Conservation (phyloP, 1,140 invertebrate genomes). For the Ceratoteleas bidentatus region DNA sequence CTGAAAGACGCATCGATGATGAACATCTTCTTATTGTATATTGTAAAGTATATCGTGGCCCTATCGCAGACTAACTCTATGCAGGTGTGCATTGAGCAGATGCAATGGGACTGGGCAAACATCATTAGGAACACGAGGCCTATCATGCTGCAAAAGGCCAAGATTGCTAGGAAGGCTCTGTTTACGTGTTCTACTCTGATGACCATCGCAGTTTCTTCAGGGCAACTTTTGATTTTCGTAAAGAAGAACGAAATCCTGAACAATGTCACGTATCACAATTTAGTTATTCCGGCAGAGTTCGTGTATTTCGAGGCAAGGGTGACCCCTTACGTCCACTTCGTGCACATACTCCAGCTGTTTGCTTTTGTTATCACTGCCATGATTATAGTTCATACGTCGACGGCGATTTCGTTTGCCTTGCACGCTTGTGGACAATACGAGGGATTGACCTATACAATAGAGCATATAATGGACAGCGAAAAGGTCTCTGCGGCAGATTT, state of each 20-base stretch:
- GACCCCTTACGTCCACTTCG: constrained; percentile 19
- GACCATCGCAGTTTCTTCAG: constrained; percentile 1
- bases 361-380: not conserved
- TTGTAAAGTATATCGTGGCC: constrained; percentile 5
- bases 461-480: constrained; percentile 1
- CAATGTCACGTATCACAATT: constrained; percentile 20
- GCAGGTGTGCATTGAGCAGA: constrained; percentile 13
- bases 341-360: not conserved
- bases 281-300: constrained; percentile 17
- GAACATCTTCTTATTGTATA: constrained; percentile 6
- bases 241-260: constrained; percentile 8
- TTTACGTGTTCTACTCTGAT: not conserved
- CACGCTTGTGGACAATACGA: constrained; percentile 35
- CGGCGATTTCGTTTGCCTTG: constrained; percentile 18
- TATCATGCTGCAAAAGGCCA: constrained; percentile 24
- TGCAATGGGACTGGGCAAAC: constrained; percentile 19
- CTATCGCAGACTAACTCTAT: not conserved
- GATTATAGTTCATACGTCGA: constrained; percentile 12
- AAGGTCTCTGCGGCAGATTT: not conserved
- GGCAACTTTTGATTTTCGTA: not conserved
- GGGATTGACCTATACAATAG: constrained; percentile 18
- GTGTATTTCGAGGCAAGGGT: constrained; percentile 14
- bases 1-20: constrained; percentile 6
- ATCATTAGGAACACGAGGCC: constrained; percentile 13
- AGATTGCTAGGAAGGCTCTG: constrained; percentile 10